A percentile compares a stretch with the other conserved stretches of the same genome.
These are phyloP conservation scores for Gracilinanus agilis DNA, from an alignment of 2,113 vertebrate species.

Conservation along the genomic window DNA sequence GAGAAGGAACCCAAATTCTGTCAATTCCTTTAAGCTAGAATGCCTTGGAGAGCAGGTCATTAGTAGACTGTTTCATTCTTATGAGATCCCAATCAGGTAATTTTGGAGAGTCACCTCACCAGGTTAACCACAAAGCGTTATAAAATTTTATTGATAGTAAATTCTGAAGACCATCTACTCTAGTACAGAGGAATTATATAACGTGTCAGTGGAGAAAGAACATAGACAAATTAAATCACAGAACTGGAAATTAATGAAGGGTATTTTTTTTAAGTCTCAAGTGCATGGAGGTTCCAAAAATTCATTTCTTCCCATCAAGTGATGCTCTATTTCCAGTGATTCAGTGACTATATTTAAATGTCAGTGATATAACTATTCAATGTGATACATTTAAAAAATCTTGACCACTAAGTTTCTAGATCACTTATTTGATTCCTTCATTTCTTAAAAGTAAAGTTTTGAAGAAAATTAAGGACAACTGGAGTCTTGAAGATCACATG, in stretches of 20 bases:
- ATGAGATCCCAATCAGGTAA: background rate
- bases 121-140: background rate
- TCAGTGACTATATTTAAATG: background rate
- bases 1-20: background rate
- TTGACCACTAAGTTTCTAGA: conserved; percentile 24
- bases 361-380: conserved; percentile 27
- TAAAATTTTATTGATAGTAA: background rate
- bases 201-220: background rate
- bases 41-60: background rate
- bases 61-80: background rate
- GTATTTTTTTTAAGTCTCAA: background rate
- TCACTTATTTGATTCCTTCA: background rate
- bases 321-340: background rate
- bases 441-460: background rate
- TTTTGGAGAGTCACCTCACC: background rate
- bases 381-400: background rate
- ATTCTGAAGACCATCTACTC: background rate
- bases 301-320: background rate
- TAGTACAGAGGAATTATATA: background rate
- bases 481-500: background rate
- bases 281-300: background rate
- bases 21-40: background rate
- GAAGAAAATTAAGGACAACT: background rate
- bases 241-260: background rate
- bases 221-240: background rate